phyloP scores from a whole-genome alignment of 2,113 vertebrate species.

The Tragulus kanchil region DNA sequence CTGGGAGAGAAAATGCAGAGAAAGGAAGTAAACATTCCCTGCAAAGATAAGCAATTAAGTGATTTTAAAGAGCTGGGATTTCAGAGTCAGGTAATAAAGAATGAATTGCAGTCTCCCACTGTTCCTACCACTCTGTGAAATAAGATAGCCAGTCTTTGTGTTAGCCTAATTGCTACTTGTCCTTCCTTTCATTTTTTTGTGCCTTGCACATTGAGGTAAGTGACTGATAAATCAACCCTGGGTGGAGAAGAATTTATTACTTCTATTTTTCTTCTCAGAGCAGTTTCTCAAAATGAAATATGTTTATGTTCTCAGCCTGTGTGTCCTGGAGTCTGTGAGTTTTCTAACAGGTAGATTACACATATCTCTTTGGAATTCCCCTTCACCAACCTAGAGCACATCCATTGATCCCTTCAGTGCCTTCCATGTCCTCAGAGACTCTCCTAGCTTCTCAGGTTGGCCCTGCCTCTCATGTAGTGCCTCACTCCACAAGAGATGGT shows the following conservation, averaged over 20 bases:
- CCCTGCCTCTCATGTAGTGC: no score
- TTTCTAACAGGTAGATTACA: conserved; percentile 48
- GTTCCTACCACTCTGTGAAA: conserved; percentile 62
- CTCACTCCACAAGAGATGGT: neutral
- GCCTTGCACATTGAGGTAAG: neutral
- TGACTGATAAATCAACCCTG: conserved; percentile 51
- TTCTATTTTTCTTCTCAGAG: conserved; percentile 57
- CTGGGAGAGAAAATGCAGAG: neutral
- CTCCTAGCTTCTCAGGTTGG: neutral
- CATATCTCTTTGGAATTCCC: conserved; percentile 15
- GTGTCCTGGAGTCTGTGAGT: neutral
- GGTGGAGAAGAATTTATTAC: conserved; percentile 4
- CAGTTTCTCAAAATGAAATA: conserved; percentile 47
- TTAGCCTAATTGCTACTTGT: conserved; percentile 35
- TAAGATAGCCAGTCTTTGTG: conserved; percentile 45
- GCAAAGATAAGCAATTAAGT: conserved; percentile 45
- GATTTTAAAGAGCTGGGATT: conserved; percentile 51
- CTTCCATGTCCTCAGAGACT: neutral
- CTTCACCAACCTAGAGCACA: neutral
- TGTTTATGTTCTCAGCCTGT: neutral
- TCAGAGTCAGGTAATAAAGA: conserved; percentile 58
- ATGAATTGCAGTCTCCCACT: neutral
- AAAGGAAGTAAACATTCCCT: conserved; percentile 36
- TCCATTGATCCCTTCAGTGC: neutral
- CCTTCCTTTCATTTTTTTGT: neutral